phyloP scores from a whole-genome alignment of 2,797 vertebrate genomes.

The Etheostoma perlongum region DNA sequence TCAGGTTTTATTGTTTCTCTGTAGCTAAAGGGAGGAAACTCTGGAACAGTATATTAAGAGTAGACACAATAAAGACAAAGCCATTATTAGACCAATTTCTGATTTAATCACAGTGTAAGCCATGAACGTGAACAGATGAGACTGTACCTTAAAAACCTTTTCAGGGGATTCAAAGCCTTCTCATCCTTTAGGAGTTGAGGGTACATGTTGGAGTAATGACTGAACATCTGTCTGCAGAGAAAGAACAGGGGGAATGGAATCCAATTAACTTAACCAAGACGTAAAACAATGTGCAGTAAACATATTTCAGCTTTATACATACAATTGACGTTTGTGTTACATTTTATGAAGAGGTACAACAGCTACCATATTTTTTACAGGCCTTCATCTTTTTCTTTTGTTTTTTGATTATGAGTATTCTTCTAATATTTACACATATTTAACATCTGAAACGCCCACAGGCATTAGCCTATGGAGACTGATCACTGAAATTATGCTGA shows the following conservation, averaged over 20 bases:
- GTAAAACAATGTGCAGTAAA: not conserved
- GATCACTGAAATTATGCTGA: not conserved
- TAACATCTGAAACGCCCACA: not conserved
- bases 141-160: slow-evolving; percentile 87
- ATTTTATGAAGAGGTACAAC: not conserved
- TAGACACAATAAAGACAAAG: not conserved
- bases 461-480: not conserved
- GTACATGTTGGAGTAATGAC: slow-evolving; percentile 91
- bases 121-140: not conserved
- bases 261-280: not conserved
- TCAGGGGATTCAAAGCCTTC: slow-evolving; percentile 80
- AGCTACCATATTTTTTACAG: not conserved
- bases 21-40: too few species aligned
- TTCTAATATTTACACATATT: not conserved
- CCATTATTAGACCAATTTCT: not conserved
- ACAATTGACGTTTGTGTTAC: not conserved
- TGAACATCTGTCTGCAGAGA: slow-evolving; percentile 87
- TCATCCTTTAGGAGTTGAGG: slow-evolving; percentile 89
- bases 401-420: too few species aligned
- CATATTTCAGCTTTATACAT: not conserved
- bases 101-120: not conserved
- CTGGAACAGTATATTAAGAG: too few species aligned
- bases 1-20: too few species aligned
- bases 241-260: slow-evolving; percentile 16
- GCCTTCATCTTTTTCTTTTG: too few species aligned